phyloP scores from a whole-genome alignment of 1,140 invertebrate species.

The Nomia melanderi region DNA sequence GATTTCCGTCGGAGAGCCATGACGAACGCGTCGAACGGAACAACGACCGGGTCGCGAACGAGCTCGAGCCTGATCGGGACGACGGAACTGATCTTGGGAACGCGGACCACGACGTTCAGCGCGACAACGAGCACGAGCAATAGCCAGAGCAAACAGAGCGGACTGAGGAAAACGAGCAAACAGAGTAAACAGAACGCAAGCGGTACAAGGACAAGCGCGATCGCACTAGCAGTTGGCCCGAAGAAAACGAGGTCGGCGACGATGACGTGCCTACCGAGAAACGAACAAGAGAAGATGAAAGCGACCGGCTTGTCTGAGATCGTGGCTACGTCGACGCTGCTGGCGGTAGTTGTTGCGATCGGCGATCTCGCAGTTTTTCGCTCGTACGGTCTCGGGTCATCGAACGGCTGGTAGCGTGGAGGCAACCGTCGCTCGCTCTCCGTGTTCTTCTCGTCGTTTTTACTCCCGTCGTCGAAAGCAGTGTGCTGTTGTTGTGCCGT shows the following conservation, averaged over 20 bases:
- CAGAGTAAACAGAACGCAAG: no score
- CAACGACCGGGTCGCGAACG: slow-evolving; percentile 41
- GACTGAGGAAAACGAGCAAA: slow-evolving; percentile 17
- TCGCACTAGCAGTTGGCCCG: background rate
- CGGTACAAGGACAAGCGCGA: background rate
- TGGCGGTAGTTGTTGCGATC: slow-evolving; percentile 16
- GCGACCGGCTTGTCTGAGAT: slow-evolving; percentile 1
- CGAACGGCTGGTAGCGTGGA: slow-evolving; percentile 62
- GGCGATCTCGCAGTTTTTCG: slow-evolving; percentile 21
- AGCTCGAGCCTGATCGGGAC: slow-evolving; percentile 35
- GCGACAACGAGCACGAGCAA: slow-evolving; percentile 32
- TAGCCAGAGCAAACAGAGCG: slow-evolving; percentile 22
- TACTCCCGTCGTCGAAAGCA: slow-evolving; percentile 44
- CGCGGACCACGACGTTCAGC: slow-evolving; percentile 26
- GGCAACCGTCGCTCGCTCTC: slow-evolving; percentile 21
- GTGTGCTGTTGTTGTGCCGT: slow-evolving; percentile 59
- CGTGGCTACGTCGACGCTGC: slow-evolving; percentile 16
- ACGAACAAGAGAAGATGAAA: background rate
- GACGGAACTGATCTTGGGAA: slow-evolving; percentile 36
- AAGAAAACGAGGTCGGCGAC: background rate
- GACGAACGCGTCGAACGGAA: slow-evolving; percentile 43
- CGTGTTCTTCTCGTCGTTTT: slow-evolving; percentile 23
- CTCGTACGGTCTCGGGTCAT: slow-evolving; percentile 55
- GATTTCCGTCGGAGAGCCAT: slow-evolving; percentile 39
- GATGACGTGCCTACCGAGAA: background rate